Evolutionary conservation across 2,888 invertebrate genomes (phyloP), one percentile per base, ranked within the genome.

Genomic region (Galeopsomyia nigrocyanea): DNA sequence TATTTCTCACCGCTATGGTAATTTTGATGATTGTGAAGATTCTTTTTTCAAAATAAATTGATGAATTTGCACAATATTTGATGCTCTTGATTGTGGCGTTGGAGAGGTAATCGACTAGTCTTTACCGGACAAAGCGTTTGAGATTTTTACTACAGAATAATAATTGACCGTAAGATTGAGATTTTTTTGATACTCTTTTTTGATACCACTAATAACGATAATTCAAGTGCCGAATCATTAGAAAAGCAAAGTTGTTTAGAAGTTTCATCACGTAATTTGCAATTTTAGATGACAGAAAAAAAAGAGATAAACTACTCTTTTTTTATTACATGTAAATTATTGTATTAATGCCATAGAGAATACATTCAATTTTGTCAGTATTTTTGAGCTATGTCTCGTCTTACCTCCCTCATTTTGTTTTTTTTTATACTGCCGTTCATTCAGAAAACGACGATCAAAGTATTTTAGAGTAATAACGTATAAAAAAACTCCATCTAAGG

Each of bases 31-130:
- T 60, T 58, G 22, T 39, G 56, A 22, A 71, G 77, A 80, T 75
- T 77, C 77, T 80, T 26, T 26, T 26, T 5, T 26, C 26, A 26
- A 78, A 77, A 53, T 77, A 78, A 79, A 80, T 76, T 77, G 7
- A 77, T 77, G 77, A 79, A 77, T 78, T 39, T 78, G 77, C 77
- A 78, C 75, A 77, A 81, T 78, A 50, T 68, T 46, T 26, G 31
- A 51, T 73, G 49, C 64, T 69, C 21, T 66, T 70, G 57, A 80
- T 77, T 79, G 76, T 77, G 80, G 78, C 80, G 80, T 79, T 81
- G 75, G 80, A 81, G 81, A 80, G 79, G 76, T 82, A 78, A 82
- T 82, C 81, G 82, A 83, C 84, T 85, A 85, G 84, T 85, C 84
- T 84, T 82, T 81, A 82, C 81, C 79, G 80, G 83, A 82, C 81